These are phyloP conservation scores for Porites lutea DNA, from an alignment of 64 coral and sea anemone species.

Conservation along the genomic window DNA sequence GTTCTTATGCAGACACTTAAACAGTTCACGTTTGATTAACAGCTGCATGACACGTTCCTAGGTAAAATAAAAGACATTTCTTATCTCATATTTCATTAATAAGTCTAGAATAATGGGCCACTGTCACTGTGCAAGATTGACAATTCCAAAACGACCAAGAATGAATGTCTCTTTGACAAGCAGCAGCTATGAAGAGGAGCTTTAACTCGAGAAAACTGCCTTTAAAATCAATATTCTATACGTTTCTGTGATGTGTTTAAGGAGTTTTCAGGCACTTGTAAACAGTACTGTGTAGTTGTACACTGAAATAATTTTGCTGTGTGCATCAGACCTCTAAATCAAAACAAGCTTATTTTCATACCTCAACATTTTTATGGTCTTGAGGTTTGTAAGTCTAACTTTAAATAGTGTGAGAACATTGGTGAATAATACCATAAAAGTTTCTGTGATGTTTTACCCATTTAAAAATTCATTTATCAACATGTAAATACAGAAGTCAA, in stretches of 20 bases:
- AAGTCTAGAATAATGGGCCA: not conserved
- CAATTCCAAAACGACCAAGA: not conserved
- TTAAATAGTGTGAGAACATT: too few species aligned
- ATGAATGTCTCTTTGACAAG: not conserved
- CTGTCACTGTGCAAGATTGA: not conserved
- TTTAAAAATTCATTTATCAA: too few species aligned
- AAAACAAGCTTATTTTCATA: too few species aligned
- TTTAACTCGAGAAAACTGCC: not conserved
- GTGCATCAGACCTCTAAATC: too few species aligned
- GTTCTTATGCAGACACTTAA: not conserved
- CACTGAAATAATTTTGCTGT: too few species aligned
- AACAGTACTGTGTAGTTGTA: too few species aligned
- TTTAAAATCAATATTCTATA: not conserved
- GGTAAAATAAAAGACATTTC: not conserved
- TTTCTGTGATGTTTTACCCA: too few species aligned
- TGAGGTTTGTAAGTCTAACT: too few species aligned
- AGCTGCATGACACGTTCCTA: not conserved
- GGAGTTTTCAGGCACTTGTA: not conserved
- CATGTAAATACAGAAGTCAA: not conserved
- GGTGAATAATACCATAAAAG: too few species aligned
- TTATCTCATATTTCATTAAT: slow-evolving; percentile 14
- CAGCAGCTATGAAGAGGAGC: not conserved
- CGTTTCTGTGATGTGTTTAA: not conserved
- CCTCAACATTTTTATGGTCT: too few species aligned
- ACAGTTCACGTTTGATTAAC: slow-evolving; percentile 1